Evolutionary conservation across 2,888 invertebrate species (phyloP), one percentile per base, ranked within the genome.

Genomic region (Euplexia lucipara): DNA sequence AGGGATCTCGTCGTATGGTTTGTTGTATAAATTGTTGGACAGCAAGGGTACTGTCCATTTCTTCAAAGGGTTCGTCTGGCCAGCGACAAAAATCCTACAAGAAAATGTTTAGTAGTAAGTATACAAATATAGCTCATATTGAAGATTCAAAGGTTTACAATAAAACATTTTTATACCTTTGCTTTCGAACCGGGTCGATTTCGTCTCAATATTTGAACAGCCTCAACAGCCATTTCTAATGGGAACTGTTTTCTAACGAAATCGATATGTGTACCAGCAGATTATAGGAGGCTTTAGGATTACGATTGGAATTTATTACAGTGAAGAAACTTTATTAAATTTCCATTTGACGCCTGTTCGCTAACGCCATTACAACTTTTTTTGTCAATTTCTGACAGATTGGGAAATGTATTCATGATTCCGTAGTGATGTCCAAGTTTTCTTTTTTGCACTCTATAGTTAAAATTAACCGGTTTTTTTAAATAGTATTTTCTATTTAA

Each of bases 1-100:
- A 97, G 30, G 99, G 98, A 92, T 99, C 99, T 75, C 97, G 97
- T 79, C 99, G 96, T 82, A 99, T 99, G 79, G 98, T 97, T 95
- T 99, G 99, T 92, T 99, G 99, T 87, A 99, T 99, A 90, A 98
- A 99, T 90, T 99, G 99, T 90, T 99, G 99, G 54, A 99, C 99
- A 80, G 99, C 99, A 66, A 99, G 95, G 22, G 99, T 99, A 90
- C 99, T 99, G 91, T 99, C 99, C 99, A 99, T 99, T 95, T 99
- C 99, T 91, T 99, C 99, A 90, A 99, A 99, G 0, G 98, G 97
- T 94, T 99, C 98, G 96, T 99, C 99, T 39, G 99, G 98, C 99
- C 99, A 99, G 78, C 97, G 97, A 89, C 98, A 98, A 95, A 99
- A 99, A 88, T 99, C 98, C 99, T 99, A 79, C 16, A 88, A 63